These are phyloP conservation scores for Dryoscopus gambensis DNA, from an alignment of 2,113 vertebrate genomes.

Conservation along the genomic window DNA sequence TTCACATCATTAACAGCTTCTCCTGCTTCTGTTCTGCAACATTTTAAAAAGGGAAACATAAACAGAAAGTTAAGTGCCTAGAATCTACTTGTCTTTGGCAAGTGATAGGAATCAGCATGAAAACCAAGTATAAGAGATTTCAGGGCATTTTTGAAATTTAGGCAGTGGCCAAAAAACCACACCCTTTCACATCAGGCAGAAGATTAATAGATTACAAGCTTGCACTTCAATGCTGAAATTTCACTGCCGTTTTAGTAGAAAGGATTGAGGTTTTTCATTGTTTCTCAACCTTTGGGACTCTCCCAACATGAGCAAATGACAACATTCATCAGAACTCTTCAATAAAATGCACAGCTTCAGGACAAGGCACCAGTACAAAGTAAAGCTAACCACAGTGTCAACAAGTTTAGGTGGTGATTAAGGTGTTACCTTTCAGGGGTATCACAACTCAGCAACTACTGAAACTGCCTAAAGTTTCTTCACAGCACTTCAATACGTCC, in stretches of 20 bases:
- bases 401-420: not conserved
- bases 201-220: not conserved
- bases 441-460: not conserved
- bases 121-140: not conserved
- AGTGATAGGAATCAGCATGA: not conserved
- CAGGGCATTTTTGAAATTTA: not conserved
- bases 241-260: not conserved
- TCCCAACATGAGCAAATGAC: not conserved
- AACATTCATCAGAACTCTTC: not conserved
- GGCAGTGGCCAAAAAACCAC: not conserved
- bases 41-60: not conserved
- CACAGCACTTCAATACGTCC: accelerated
- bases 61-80: not conserved
- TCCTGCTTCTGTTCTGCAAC: not conserved
- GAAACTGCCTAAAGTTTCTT: not conserved
- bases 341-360: not conserved
- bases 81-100: not conserved
- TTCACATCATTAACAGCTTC: not conserved
- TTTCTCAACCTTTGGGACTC: not conserved
- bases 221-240: not conserved
- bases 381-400: not conserved
- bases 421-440: not conserved
- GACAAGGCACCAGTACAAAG: not conserved
- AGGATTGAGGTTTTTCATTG: not conserved
- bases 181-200: not conserved